Conservation (phyloP, 1,140 invertebrate genomes). For the Drosophila nigrodunni region DNA sequence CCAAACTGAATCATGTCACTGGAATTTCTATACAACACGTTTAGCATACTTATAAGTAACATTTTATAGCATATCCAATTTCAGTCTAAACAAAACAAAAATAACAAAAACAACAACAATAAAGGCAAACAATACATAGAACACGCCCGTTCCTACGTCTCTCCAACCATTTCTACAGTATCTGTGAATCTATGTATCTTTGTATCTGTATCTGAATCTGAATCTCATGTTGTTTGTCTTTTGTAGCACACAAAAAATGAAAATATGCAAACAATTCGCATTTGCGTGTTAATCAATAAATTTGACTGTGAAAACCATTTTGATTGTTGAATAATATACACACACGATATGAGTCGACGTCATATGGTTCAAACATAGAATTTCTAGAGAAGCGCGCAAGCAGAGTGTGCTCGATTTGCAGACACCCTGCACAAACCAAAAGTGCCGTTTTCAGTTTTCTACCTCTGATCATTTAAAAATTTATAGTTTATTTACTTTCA, state of each 20-base stretch:
- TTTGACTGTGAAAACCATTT: slow-evolving; percentile 81
- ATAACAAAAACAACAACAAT: too few relatives aligned
- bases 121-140: slow-evolving; percentile 44
- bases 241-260: slow-evolving; percentile 59
- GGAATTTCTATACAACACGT: slow-evolving; percentile 38
- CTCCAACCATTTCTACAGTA: slow-evolving; percentile 22
- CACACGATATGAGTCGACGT: slow-evolving; percentile 46
- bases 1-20: slow-evolving; percentile 54
- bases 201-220: slow-evolving; percentile 39
- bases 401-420: background rate
- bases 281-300: slow-evolving; percentile 82
- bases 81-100: slow-evolving; percentile 42
- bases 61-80: slow-evolving; percentile 78
- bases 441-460: too few relatives aligned
- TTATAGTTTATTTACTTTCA: too few relatives aligned
- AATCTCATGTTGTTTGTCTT: slow-evolving; percentile 44
- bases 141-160: slow-evolving; percentile 47
- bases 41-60: slow-evolving; percentile 48
- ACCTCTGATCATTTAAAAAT: too few relatives aligned
- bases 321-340: slow-evolving; percentile 68
- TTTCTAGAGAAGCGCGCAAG: slow-evolving; percentile 10
- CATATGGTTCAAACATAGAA: slow-evolving; percentile 25
- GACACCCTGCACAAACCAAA: slow-evolving; percentile 31
- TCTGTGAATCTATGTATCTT: slow-evolving; percentile 15
- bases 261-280: slow-evolving; percentile 82